Percentiles rank a stretch among this genome's conserved stretches.
These are phyloP conservation scores for Aegithalos caudatus DNA, from an alignment of 2,113 vertebrate genomes.

Conservation along the genomic window DNA sequence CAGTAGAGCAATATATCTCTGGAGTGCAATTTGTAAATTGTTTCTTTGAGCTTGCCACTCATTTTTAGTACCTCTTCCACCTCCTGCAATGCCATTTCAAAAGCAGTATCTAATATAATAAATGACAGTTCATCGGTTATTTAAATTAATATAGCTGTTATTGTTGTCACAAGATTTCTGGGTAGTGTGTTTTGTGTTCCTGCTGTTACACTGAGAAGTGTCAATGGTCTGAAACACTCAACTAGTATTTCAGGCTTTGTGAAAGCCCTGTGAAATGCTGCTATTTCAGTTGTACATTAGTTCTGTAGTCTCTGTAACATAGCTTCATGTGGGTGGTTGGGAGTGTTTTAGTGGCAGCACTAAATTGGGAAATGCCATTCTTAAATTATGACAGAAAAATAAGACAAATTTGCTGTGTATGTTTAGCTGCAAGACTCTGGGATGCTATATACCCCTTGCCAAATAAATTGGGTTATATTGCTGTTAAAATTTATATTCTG, in stretches of 20 bases:
- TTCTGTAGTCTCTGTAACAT: not conserved
- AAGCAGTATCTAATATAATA: not conserved
- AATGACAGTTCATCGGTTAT: not conserved
- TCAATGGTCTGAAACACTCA: not conserved
- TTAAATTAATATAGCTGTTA: not conserved
- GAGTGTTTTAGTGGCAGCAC: not conserved
- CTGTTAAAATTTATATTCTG: not conserved
- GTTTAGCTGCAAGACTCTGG: not conserved
- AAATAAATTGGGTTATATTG: not conserved
- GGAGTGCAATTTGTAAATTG: not conserved
- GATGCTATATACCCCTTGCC: not conserved
- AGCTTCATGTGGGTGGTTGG: not conserved
- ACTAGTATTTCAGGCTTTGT: not conserved
- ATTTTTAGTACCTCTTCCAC: not conserved
- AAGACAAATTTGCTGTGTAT: not conserved
- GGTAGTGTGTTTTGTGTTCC: not conserved
- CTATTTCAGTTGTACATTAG: not conserved
- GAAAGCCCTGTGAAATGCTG: not conserved
- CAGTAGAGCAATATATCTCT: not conserved
- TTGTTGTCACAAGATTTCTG: not conserved
- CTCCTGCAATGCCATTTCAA: not conserved
- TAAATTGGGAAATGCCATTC: not conserved
- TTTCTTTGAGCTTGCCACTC: not conserved
- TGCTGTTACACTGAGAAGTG: not conserved
- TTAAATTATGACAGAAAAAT: not conserved